phyloP scores from a whole-genome alignment of 2,888 invertebrate genomes.

The Leucania comma region DNA sequence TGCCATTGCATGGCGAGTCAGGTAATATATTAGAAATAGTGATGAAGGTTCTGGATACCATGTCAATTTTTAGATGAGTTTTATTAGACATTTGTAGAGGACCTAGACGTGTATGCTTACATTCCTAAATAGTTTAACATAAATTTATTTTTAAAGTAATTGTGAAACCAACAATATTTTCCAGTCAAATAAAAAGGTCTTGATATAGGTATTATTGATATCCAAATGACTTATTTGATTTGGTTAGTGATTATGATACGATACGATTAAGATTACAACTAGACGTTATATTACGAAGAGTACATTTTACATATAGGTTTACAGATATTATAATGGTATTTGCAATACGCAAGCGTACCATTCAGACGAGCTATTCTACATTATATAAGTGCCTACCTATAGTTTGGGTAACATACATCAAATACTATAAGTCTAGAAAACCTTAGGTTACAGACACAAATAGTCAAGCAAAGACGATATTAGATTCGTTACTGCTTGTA shows the following conservation, averaged over 20 bases:
- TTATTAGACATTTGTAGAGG: conserved; percentile 3
- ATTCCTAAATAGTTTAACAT: conserved; percentile 4
- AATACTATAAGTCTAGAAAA: not conserved
- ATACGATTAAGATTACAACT: conserved; percentile 11
- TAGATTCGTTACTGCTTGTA: not conserved
- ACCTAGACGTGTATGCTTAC: not conserved
- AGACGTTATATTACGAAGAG: conserved; percentile 11
- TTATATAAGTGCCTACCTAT: not conserved
- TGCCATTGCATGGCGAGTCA: not conserved
- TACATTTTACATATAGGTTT: conserved; percentile 20
- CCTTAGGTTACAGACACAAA: not conserved
- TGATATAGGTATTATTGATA: not conserved
- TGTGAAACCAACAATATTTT: conserved; percentile 15
- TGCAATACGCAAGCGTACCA: conserved; percentile 47
- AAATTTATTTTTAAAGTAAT: conserved; percentile 16
- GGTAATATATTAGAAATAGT: not conserved
- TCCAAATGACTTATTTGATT: conserved; percentile 6
- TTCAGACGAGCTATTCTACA: conserved; percentile 26
- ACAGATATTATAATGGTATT: conserved; percentile 43
- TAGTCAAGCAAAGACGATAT: not conserved
- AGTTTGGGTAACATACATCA: conserved; percentile 8
- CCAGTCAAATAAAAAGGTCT: not conserved
- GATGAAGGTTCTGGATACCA: not conserved
- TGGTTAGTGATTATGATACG: conserved; percentile 2
- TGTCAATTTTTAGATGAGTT: not conserved